Evolutionary conservation across 2,888 invertebrate species (phyloP).

Genomic region (Watsonalla cultraria): DNA sequence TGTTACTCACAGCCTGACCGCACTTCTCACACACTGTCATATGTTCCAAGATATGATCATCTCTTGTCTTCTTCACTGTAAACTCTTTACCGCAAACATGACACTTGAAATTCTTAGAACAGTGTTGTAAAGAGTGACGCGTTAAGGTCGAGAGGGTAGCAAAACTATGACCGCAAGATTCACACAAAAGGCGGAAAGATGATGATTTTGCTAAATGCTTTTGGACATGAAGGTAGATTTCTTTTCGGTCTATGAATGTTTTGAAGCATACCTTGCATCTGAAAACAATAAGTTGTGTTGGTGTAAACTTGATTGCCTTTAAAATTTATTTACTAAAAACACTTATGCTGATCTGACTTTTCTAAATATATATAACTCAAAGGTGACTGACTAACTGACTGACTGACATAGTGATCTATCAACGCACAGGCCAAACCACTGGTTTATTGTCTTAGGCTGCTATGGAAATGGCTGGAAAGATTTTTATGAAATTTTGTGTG

Average conservation of each 20-base stretch:
- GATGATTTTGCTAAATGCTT: conserved; percentile 55
- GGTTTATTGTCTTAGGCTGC: no score
- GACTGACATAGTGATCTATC: no score
- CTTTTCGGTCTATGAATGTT: conserved; percentile 73
- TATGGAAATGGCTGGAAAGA: no score
- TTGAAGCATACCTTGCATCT: conserved; percentile 80
- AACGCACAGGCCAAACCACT: no score
- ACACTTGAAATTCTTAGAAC: conserved; percentile 31
- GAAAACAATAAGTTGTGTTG: conserved; percentile 22
- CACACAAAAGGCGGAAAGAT: conserved; percentile 55
- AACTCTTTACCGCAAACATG: conserved; percentile 44
- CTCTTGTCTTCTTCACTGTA: conserved; percentile 28
- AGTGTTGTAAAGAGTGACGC: conserved; percentile 50
- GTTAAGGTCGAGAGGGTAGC: conserved; percentile 45
- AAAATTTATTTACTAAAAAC: no score
- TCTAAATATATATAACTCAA: no score
- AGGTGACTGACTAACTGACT: no score
- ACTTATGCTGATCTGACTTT: no score
- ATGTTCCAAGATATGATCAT: conserved; percentile 46
- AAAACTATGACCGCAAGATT: conserved; percentile 64
- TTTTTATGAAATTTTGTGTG: no score
- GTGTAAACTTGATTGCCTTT: no score
- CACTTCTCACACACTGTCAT: conserved; percentile 62
- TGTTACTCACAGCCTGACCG: conserved; percentile 45
- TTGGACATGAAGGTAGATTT: conserved; percentile 79